Conservation (phyloP, 2,797 vertebrate species). For the Dicrostonyx torquatus region DNA sequence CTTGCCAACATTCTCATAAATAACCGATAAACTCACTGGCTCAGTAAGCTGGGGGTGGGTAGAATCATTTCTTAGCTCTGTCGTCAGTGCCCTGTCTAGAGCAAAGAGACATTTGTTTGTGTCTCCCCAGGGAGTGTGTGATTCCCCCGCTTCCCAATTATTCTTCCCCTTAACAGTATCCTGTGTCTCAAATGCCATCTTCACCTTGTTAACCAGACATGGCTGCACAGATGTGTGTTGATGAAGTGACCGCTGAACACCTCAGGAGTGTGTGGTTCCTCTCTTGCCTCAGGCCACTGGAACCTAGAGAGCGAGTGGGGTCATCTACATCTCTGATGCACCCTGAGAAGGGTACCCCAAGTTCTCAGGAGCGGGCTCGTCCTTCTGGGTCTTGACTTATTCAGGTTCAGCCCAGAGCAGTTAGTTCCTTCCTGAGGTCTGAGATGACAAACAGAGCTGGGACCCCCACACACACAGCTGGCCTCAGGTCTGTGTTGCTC, state of each 20-base stretch:
- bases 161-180: not conserved
- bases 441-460: not conserved
- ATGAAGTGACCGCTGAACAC: not conserved
- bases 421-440: not conserved
- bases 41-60: not conserved
- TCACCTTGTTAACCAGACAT: not conserved
- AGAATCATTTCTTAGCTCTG: not conserved
- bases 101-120: not conserved
- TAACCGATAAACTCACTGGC: not conserved
- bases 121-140: not conserved
- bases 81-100: no score
- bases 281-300: not conserved
- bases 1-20: not conserved
- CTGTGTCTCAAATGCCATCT: not conserved
- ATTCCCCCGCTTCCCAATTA: not conserved
- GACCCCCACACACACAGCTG: not conserved
- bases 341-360: not conserved
- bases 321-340: not conserved
- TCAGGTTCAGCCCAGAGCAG: not conserved
- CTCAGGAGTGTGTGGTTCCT: not conserved
- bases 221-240: accelerated
- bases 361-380: not conserved
- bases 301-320: not conserved
- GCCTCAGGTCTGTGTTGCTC: no score
- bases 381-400: not conserved